Base-by-base conservation (phyloP, 2,888 invertebrate species). In the Parelbella ahira region DNA sequence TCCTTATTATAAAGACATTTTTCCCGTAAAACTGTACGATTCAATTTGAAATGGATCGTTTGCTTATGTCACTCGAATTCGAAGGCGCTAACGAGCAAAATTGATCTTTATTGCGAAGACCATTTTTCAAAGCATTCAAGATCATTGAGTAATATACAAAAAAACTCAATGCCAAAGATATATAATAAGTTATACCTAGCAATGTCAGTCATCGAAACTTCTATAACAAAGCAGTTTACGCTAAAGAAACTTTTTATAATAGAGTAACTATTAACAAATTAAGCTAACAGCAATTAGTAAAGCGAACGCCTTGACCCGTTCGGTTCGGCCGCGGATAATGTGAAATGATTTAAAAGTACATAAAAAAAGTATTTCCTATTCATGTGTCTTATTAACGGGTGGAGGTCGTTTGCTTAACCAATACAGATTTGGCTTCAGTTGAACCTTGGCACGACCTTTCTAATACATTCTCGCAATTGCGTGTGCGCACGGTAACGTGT, bases 391-490 rank as follows among this genome's bases (percentile, higher is more conserved):
- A 60, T 62, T 63, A 57, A 51, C 32, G 32, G 29, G 24, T 38
- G 48, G 53, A 67, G 63, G 65, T 60, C 42, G 34, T 34, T 53
- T 54, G 34, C 52, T 10, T 32, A 48, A 51, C 30, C 10, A 46
- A 41, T 38, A 53, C 43, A 38, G 42, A 43, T 37, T 45, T 37
- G 25, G 19, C 32, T 45, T 32, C 25, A 9, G 20, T 7, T 6
- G 36, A 57, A 63, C 73, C 76, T 72, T 71, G 67, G 44, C 50
- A 34, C 55, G 60, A 69, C 70, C 75, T 76, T 71, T 67, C 60
- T 56, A 63, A 65, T 60, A 66, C 66, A 64, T 68, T 73, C 70
- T 66, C 67, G 50, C 27, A 47, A 15, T 11, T n/a, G 9, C 24
- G 32, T 19, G 20, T 24, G 23, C 8, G 30, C 24, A 23, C 6